Percentiles rank a stretch among this genome's conserved stretches.
Evolutionary conservation across 2,797 vertebrate genomes (phyloP).

Genomic region (Anabacerthia variegaticeps): DNA sequence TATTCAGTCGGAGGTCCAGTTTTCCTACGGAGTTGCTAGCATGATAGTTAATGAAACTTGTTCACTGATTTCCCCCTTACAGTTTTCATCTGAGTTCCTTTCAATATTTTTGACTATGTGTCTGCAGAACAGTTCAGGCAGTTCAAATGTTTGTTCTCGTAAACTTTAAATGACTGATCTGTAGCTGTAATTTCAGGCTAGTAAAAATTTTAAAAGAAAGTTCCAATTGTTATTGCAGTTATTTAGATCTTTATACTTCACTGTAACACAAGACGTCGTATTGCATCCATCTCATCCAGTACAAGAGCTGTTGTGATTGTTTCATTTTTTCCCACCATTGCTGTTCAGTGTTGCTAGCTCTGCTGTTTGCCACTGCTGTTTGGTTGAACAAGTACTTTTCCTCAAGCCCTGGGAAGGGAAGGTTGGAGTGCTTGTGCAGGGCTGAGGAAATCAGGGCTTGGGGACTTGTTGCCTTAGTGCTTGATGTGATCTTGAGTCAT

Average conservation of each 20-base stretch:
- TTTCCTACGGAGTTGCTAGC: neutral
- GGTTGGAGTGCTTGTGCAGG: fast-evolving
- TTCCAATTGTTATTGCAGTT: neutral
- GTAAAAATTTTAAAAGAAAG: neutral
- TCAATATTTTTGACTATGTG: neutral
- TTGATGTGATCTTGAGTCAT: neutral
- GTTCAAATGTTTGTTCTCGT: neutral
- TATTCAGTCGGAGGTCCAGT: neutral
- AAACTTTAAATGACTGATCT: neutral
- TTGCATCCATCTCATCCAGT: fast-evolving
- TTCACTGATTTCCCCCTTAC: neutral
- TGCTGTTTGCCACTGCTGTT: fast-evolving
- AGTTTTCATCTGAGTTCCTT: neutral
- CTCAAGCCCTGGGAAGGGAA: neutral
- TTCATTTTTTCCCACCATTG: neutral
- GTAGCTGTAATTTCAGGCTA: neutral
- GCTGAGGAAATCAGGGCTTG: neutral
- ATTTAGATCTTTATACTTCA: neutral
- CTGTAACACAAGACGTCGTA: neutral
- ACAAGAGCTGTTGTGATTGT: neutral
- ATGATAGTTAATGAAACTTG: neutral
- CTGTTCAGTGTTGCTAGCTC: neutral
- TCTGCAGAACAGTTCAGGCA: neutral
- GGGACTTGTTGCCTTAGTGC: fast-evolving
- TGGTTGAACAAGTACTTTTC: neutral